phyloP scores from a whole-genome alignment of 2,797 vertebrate genomes.

The Esox masquinongy region DNA sequence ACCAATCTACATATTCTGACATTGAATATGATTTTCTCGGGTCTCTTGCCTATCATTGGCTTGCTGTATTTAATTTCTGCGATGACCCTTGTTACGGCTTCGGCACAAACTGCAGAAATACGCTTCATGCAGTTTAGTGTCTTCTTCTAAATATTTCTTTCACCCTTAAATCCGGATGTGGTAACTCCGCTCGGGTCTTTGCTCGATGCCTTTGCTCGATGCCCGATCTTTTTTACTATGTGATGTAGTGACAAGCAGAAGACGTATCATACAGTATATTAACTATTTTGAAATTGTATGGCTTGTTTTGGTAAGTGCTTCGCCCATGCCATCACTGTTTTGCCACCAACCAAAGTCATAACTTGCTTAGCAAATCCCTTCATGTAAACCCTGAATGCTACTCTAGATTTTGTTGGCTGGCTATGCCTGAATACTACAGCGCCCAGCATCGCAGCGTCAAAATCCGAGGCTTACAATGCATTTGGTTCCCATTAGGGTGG shows the following conservation, averaged over 20 bases:
- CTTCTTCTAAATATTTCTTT: no score
- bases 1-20: background rate
- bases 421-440: background rate
- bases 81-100: background rate
- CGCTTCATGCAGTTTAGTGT: no score
- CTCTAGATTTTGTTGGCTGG: background rate
- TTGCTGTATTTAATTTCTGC: background rate
- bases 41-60: background rate
- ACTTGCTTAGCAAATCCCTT: background rate
- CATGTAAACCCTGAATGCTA: background rate
- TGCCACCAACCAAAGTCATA: background rate
- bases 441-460: background rate
- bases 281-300: no score
- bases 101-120: no score
- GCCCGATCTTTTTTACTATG: background rate
- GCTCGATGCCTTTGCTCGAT: no score
- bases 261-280: background rate
- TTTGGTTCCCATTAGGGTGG: slow-evolving; percentile 25
- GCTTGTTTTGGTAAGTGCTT: background rate
- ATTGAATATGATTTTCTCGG: background rate
- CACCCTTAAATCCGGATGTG: no score
- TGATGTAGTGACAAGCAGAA: background rate
- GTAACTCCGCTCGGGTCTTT: no score
- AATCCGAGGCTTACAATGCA: background rate
- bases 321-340: background rate